Conservation (phyloP, 2,888 invertebrate species). For the Oxyscelio sp. region DNA sequence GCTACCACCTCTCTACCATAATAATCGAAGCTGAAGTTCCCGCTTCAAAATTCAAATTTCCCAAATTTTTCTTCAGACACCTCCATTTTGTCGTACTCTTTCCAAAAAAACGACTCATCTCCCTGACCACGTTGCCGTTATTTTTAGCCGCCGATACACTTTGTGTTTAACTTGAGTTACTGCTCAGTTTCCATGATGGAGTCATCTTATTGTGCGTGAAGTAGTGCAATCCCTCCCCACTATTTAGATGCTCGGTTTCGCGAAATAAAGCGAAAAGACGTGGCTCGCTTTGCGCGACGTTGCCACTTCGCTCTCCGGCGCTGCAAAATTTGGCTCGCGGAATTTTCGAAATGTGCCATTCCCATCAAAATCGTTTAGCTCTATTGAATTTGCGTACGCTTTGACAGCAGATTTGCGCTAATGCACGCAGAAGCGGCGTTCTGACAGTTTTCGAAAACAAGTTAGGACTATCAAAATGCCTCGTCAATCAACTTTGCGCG, state of each 20-base stretch:
- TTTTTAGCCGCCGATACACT: slow-evolving; percentile 1
- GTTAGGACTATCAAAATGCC: not conserved
- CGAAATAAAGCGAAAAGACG: not conserved
- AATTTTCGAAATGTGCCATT: not conserved
- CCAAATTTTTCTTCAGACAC: too few species aligned
- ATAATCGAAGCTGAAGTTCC: too few species aligned
- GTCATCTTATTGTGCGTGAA: not conserved
- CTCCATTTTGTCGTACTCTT: too few species aligned
- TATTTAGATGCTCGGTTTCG: not conserved
- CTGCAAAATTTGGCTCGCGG: not conserved
- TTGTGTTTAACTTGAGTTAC: slow-evolving; percentile 1
- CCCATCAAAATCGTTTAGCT: not conserved
- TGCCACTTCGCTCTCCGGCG: not conserved
- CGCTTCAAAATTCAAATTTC: too few species aligned
- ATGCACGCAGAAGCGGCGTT: not conserved
- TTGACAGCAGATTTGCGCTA: not conserved
- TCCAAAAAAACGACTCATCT: too few species aligned
- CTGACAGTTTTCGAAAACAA: not conserved
- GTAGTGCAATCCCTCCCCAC: slow-evolving; percentile 3
- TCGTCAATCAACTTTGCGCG: not conserved
- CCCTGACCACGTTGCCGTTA: not conserved
- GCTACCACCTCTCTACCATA: too few species aligned
- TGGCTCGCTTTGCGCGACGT: not conserved
- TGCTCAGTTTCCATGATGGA: slow-evolving; percentile 3
- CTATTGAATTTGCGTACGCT: not conserved